phyloP scores from a whole-genome alignment of 2,113 vertebrate species.

The Corvus hawaiiensis region DNA sequence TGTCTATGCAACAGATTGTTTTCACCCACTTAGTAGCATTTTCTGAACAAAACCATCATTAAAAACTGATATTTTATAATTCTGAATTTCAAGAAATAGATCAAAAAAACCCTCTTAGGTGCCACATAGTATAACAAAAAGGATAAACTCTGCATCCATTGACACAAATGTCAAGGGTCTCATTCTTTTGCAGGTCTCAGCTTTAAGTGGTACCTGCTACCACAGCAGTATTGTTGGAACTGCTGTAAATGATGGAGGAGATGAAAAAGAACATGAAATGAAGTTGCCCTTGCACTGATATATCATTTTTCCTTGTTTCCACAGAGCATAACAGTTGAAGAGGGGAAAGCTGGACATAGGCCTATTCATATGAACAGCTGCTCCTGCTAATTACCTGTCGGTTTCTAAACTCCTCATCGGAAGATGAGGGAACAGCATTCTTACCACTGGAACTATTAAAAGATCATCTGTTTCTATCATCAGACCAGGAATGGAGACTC shows the following conservation, averaged over 20 bases:
- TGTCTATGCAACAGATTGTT: not conserved
- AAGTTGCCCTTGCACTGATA: not conserved
- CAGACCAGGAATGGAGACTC: not conserved
- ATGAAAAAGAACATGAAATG: not conserved
- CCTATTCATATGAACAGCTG: conserved; percentile 47
- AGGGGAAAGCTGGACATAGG: conserved; percentile 41
- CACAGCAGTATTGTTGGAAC: not conserved
- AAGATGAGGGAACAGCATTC: conserved; percentile 26
- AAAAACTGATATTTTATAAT: not conserved
- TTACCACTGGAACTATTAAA: conserved; percentile 49
- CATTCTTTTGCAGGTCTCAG: not conserved
- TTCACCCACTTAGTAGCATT: not conserved
- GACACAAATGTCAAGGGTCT: not conserved
- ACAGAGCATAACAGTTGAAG: not conserved
- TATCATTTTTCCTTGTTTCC: not conserved
- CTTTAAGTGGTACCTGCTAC: not conserved
- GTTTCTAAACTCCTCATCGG: conserved; percentile 6
- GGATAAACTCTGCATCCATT: not conserved
- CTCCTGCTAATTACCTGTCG: conserved; percentile 57
- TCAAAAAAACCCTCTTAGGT: not conserved
- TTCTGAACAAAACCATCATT: not conserved
- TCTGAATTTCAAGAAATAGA: not conserved
- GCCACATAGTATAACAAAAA: not conserved
- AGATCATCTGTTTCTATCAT: conserved; percentile 30
- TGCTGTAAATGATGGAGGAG: not conserved